Evolutionary conservation across 2,113 vertebrate species (phyloP).

Genomic region (Agapornis roseicollis): DNA sequence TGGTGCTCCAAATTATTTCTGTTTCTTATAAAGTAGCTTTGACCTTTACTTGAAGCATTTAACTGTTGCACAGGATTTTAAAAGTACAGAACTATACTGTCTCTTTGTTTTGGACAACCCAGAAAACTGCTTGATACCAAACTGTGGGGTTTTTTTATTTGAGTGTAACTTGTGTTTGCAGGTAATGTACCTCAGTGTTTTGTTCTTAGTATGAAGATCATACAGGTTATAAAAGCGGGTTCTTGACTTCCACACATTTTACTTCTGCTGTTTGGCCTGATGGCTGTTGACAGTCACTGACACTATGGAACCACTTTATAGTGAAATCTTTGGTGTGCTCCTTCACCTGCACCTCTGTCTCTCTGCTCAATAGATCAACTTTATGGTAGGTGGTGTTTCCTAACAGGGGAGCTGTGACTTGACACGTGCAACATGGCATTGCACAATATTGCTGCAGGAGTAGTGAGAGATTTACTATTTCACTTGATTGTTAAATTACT

Average conservation of each 20-base stretch:
- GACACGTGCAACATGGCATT: neutral
- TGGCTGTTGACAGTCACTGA: slow-evolving; percentile 41
- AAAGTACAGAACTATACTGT: neutral
- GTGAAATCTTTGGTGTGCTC: slow-evolving; percentile 4
- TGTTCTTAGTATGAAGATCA: neutral
- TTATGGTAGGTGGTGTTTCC: neutral
- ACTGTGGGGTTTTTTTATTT: neutral
- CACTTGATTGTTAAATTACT: neutral
- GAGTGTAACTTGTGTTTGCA: neutral
- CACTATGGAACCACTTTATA: slow-evolving; percentile 44
- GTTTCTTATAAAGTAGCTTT: neutral
- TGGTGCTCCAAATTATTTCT: neutral
- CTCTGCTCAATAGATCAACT: neutral
- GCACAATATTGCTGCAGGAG: neutral
- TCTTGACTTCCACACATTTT: slow-evolving; percentile 38
- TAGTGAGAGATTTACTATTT: neutral
- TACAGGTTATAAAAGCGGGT: neutral
- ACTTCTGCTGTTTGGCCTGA: slow-evolving; percentile 41
- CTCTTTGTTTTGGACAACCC: neutral
- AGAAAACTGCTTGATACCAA: neutral
- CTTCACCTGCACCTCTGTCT: neutral
- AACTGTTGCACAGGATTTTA: neutral
- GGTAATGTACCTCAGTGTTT: neutral
- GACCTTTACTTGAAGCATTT: neutral
- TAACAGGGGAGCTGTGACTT: neutral